phyloP scores from a whole-genome alignment of 2,888 invertebrate genomes.

The Thecocarcelia acutangulata region DNA sequence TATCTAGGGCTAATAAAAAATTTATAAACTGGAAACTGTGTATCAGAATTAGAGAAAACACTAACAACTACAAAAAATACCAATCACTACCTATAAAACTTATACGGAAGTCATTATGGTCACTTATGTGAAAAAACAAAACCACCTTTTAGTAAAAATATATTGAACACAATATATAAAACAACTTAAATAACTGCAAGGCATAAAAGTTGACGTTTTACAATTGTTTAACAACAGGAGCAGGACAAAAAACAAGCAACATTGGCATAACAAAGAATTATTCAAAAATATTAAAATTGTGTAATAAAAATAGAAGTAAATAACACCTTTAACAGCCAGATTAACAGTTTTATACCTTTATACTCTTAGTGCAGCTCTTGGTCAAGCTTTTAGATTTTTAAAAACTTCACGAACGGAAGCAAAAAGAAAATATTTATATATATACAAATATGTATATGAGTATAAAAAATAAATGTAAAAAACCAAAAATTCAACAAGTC shows the following conservation, averaged over 20 bases:
- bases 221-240: slow-evolving; percentile 30
- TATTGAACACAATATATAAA: background rate
- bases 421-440: slow-evolving; percentile 7
- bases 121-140: slow-evolving; percentile 28
- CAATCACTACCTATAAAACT: slow-evolving; percentile 33
- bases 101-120: slow-evolving; percentile 56
- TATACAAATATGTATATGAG: background rate
- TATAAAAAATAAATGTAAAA: too few species aligned
- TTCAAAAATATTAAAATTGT: slow-evolving; percentile 19
- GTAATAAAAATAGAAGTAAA: slow-evolving; percentile 26
- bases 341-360: slow-evolving; percentile 36
- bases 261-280: background rate
- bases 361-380: background rate
- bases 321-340: slow-evolving; percentile 58
- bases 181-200: slow-evolving; percentile 19
- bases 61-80: background rate
- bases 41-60: background rate
- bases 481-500: slow-evolving; percentile 59
- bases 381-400: slow-evolving; percentile 7
- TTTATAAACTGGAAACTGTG: slow-evolving; percentile 15
- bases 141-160: slow-evolving; percentile 27
- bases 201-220: slow-evolving; percentile 56
- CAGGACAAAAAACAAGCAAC: background rate
- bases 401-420: slow-evolving; percentile 14
- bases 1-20: too few species aligned